Base-by-base conservation (phyloP, 2,888 invertebrate species). In the Torymus aiolomorphi region DNA sequence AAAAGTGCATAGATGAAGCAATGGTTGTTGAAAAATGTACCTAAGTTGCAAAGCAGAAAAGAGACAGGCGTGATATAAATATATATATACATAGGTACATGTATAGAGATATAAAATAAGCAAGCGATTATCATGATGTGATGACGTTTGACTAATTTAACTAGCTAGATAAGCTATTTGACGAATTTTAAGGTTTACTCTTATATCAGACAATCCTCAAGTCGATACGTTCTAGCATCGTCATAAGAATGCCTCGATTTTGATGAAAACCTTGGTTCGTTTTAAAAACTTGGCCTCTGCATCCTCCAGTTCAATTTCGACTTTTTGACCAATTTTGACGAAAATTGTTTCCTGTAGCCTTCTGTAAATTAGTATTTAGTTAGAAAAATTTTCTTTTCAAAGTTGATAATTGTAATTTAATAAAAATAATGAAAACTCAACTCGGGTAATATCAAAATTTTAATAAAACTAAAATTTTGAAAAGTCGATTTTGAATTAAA, bases 51-150 rank as follows among this genome's bases (percentile, higher is more conserved):
- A 87, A 88, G 86, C 86, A 86, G 87, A 83, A 87, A 83, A 85
- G 85, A 86, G 87, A 87, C 87, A 87, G 88, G 89, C 87, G 89
- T 89, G 88, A 89, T 88, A 89, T 88, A 88, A 85, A 88, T 85
- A 87, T 84, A 87, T 82, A 86, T 83, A 87, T 83, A 84, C 82
- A 85, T 81, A 85, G 51, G 78, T 78, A 81, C 81, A 81, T 82
- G 81, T 79, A 85, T 83, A 85, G 83, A 85, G 82, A 84, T 85
- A 84, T 84, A 84, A 86, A 84, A 82, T 84, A 85, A 86, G 86
- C 83, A 85, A 87, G 86, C 88, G 89, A 89, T 87, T 87, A 86
- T 88, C 88, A 84, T 83, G 84, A 84, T 84, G 87, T 67, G 63
- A 80, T 74, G 74, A 77, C 77, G 73, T 77, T 77, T 72, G 73